Evolutionary conservation across 2,888 invertebrate species (phyloP).

Genomic region (Apodemia zela): DNA sequence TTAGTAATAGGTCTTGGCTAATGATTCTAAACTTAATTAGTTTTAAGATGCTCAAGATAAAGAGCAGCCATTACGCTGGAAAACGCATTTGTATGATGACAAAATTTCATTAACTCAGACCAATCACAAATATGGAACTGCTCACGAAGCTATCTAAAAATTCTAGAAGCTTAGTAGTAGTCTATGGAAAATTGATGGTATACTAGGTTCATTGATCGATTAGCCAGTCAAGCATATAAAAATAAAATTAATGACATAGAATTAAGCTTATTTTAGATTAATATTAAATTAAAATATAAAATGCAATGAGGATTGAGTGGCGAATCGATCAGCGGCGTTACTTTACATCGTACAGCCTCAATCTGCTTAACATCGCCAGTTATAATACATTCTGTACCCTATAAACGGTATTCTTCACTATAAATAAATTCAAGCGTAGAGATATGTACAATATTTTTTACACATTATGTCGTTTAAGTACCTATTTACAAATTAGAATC

Average conservation of each 20-base stretch:
- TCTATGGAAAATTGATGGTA: constrained; percentile 32
- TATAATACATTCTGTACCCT: constrained; percentile 48
- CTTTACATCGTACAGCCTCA: constrained; percentile 29
- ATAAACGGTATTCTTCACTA: constrained; percentile 63
- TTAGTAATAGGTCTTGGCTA: background rate
- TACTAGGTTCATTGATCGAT: constrained; percentile 23
- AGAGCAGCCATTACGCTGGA: background rate
- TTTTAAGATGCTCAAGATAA: background rate
- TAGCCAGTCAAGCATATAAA: constrained; percentile 6
- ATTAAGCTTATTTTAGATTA: constrained; percentile 17
- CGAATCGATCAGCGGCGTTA: constrained; percentile 26
- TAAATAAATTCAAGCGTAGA: constrained; percentile 78
- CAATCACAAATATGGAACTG: constrained; percentile 3
- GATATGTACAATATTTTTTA: constrained; percentile 81
- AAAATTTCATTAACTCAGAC: background rate
- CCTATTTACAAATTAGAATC: constrained; percentile 80
- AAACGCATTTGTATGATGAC: background rate
- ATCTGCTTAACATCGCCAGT: constrained; percentile 29
- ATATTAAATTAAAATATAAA: constrained; percentile 15
- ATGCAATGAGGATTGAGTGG: constrained; percentile 12
- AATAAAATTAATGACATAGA: constrained; percentile 13
- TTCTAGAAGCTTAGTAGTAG: constrained; percentile 61
- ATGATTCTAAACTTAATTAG: background rate
- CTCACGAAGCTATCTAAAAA: constrained; percentile 54
- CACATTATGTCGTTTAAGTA: constrained; percentile 75